A percentile compares a stretch with the other conserved stretches of the same genome.
These are phyloP conservation scores for Paradoxurus hermaphroditus DNA, from an alignment of 2,113 vertebrate genomes.

Conservation along the genomic window DNA sequence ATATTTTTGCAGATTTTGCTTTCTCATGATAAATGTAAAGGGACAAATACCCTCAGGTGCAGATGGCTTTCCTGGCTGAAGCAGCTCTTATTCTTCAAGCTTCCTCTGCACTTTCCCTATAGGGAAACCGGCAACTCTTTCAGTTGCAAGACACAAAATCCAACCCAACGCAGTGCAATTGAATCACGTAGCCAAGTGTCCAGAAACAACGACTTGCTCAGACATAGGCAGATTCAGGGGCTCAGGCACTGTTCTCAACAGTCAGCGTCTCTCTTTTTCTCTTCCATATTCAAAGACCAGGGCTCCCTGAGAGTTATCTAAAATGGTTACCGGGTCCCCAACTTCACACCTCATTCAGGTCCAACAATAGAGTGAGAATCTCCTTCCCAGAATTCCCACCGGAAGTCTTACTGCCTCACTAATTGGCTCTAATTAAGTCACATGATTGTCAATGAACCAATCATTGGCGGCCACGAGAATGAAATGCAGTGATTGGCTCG, in stretches of 20 bases:
- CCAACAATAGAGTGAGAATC: neutral
- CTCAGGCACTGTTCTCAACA: neutral
- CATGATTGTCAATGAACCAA: neutral
- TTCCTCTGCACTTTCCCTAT: neutral
- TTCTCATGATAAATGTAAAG: neutral
- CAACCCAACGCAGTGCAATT: neutral
- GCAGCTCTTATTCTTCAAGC: neutral
- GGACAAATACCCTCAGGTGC: neutral
- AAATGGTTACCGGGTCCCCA: accelerated
- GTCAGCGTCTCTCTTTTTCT: neutral
- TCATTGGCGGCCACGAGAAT: neutral
- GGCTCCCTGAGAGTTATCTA: too few relatives aligned
- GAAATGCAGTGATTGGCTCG: neutral
- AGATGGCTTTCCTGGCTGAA: neutral
- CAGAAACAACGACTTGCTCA: neutral
- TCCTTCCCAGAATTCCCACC: neutral
- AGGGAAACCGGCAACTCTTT: neutral
- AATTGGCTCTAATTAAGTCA: neutral
- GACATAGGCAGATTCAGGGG: neutral
- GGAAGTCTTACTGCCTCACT: neutral
- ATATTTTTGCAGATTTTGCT: neutral
- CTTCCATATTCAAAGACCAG: neutral
- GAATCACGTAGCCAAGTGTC: neutral
- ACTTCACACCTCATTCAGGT: neutral
- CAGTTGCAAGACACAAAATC: neutral